Evolutionary conservation across 2,888 invertebrate genomes (phyloP).

Genomic region (Alcis repandata): DNA sequence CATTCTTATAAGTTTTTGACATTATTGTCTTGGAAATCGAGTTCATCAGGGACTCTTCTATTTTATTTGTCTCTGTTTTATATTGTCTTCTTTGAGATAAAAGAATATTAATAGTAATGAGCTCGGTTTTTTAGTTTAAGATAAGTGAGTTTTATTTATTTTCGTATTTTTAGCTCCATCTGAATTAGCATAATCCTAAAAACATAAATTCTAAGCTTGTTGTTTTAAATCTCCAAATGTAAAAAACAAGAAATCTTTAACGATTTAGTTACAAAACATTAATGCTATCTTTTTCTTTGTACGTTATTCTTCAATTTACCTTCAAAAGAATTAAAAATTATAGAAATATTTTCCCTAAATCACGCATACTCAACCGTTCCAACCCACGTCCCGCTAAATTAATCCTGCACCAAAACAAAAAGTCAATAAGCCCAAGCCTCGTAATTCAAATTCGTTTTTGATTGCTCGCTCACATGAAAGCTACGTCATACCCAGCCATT

Average conservation of each 20-base stretch:
- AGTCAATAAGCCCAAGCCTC: constrained; percentile 55
- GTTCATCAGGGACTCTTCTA: constrained; percentile 36
- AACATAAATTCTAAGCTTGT: not conserved
- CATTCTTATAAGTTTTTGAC: constrained; percentile 58
- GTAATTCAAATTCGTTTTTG: constrained; percentile 68
- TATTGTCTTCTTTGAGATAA: not conserved
- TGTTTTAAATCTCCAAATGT: too few relatives aligned
- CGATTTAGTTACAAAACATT: too few relatives aligned
- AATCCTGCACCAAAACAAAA: constrained; percentile 50
- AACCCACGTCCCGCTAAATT: constrained; percentile 35
- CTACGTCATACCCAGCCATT: constrained; percentile 64
- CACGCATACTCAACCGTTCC: constrained; percentile 29
- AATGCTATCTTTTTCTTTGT: too few relatives aligned
- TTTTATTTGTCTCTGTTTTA: constrained; percentile 14
- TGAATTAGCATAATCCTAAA: not conserved
- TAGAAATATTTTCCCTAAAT: not conserved
- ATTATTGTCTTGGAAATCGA: constrained; percentile 42
- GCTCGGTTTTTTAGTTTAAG: too few relatives aligned
- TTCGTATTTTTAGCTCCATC: not conserved
- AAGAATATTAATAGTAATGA: not conserved
- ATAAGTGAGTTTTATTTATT: too few relatives aligned
- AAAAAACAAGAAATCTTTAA: too few relatives aligned
- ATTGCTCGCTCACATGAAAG: constrained; percentile 72
- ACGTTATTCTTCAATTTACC: too few relatives aligned
- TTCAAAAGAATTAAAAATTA: not conserved